phyloP scores from a whole-genome alignment of 2,113 vertebrate species.

The Melanerpes formicivorus region DNA sequence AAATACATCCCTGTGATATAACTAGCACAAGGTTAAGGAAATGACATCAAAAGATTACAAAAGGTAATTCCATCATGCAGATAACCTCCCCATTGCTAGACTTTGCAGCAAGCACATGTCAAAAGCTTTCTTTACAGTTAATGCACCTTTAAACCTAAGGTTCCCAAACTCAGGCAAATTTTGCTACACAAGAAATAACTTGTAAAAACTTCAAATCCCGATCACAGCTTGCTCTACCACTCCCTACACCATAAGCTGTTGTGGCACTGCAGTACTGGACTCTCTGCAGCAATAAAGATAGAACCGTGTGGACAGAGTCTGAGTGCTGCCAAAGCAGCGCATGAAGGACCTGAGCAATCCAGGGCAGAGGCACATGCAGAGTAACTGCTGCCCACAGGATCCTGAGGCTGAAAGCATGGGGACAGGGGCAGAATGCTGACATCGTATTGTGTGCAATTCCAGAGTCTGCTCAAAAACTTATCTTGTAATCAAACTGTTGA shows the following conservation, averaged over 20 bases:
- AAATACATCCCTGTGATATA: slow-evolving; percentile 33
- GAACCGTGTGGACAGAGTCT: neutral
- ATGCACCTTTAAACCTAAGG: neutral
- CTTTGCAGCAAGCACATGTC: neutral
- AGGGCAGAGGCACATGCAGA: fast-evolving
- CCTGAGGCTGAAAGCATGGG: neutral
- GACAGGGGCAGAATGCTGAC: neutral
- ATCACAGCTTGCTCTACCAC: neutral
- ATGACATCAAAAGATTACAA: neutral
- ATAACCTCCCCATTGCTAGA: neutral
- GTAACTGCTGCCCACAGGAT: neutral
- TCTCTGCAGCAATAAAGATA: slow-evolving; percentile 13
- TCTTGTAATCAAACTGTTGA: neutral
- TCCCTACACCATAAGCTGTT: neutral
- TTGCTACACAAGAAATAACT: neutral
- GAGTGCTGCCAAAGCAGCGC: neutral
- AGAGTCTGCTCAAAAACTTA: neutral
- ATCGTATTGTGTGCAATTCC: too few relatives aligned
- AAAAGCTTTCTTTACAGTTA: neutral
- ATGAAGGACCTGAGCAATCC: neutral
- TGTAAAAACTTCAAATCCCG: neutral
- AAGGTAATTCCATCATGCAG: neutral
- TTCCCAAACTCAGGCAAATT: neutral
- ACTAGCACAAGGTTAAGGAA: slow-evolving; percentile 35
- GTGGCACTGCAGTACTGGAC: neutral